Base-by-base conservation (phyloP, 1,140 invertebrate genomes). In the Pogonomyrmex californicus region DNA sequence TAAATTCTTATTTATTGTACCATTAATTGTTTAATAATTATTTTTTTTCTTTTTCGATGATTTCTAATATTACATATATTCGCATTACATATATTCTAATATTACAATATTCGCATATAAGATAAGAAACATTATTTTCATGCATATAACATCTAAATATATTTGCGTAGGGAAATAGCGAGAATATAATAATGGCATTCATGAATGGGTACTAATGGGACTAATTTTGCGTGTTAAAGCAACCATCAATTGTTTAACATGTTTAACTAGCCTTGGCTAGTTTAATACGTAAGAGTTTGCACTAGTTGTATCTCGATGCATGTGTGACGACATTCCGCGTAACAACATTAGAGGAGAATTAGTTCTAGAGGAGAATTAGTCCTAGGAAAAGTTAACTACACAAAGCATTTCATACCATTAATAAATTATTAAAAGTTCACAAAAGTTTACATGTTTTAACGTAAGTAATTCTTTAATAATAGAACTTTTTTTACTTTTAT, bases 231-330 rank as follows among this genome's bases (percentile, higher is more conserved):
- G 0, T 10, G 0, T 54, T 44, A 44, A 70, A 51, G 70, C 36
- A 54, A 36, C 38, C 38, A 65, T 17, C 47, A 68, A 79, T 79
- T 38, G 56, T 63, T 65, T 58, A 54, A 66, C 66, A 33, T 54
- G 14, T 81, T 81, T 68, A 56, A 81, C 23, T 44, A 17, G n/a
- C 7, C 14, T 44, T 56, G 9, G 38, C 30, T 65, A 41, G 1
- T 41, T 65, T 23, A 65, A 33, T 4, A n/a, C 47, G 4, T 44
- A n/a, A 44, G 14, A 60, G 14, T 10, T 36, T 5, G 12, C 30
- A 63, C 44, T 63, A 51, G 60, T 63, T 54, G 36, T 33, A 51
- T 54, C 14, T 12, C 4, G 36, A n/a, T 66, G 47, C 4, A 79
- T 41, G 33, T 63, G 10, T 38, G 49, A 47, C 12, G 10, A 66